A percentile compares a stretch with the other conserved stretches of the same genome.
phyloP scores from a whole-genome alignment of 2,888 invertebrate species.

The Spisula solida region DNA sequence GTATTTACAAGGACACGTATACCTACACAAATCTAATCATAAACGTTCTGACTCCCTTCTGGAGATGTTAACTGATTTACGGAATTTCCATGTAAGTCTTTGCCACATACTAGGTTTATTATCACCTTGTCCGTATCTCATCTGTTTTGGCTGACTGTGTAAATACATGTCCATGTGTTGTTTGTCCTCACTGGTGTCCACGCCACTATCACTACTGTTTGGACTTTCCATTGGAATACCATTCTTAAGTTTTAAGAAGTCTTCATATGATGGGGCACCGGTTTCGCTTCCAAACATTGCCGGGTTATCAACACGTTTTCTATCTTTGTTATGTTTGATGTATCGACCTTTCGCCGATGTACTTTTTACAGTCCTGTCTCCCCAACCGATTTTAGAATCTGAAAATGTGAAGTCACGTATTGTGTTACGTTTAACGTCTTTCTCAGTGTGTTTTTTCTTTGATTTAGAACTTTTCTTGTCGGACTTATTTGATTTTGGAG shows the following conservation, averaged over 20 bases:
- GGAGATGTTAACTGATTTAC: conserved; percentile 46
- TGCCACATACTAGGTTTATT: conserved; percentile 72
- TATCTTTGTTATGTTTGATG: conserved; percentile 74
- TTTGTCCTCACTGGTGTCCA: conserved; percentile 59
- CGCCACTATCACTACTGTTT: conserved; percentile 71
- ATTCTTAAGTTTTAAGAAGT: conserved; percentile 72
- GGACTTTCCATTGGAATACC: conserved; percentile 61
- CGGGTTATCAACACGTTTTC: conserved; percentile 47
- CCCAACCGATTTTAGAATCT: conserved; percentile 76
- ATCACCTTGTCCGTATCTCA: conserved; percentile 55
- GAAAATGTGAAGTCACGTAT: conserved; percentile 74
- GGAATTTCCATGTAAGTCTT: conserved; percentile 75
- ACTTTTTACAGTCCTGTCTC: conserved; percentile 75
- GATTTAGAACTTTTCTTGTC: conserved; percentile 48
- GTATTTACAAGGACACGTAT: not conserved
- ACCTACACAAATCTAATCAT: not conserved
- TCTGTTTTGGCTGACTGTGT: conserved; percentile 74
- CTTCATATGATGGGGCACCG: conserved; percentile 70
- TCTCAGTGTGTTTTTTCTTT: conserved; percentile 48
- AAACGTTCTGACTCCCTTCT: conserved; percentile 35
- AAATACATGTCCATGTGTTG: conserved; percentile 52
- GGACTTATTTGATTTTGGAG: conserved; percentile 9
- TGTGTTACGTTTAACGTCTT: conserved; percentile 68
- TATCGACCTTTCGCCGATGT: conserved; percentile 76
- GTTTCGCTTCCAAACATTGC: not conserved